These are phyloP conservation scores for Andrena praecox DNA, from an alignment of 2,888 invertebrate species.

Conservation along the genomic window DNA sequence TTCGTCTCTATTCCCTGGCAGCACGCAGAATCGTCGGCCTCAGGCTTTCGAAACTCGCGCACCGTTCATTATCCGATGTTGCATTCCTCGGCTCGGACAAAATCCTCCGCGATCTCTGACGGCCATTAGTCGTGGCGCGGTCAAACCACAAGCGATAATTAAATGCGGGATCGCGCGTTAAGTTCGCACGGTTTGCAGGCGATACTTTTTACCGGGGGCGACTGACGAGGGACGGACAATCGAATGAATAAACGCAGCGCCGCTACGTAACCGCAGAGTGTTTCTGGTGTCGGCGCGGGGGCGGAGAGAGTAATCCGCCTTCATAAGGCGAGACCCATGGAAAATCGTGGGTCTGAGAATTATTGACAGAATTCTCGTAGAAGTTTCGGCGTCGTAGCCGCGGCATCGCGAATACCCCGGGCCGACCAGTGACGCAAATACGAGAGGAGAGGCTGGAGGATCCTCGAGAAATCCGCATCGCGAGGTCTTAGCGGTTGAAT, in stretches of 20 bases:
- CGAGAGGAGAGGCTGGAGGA: conserved; percentile 48
- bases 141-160: conserved; percentile 20
- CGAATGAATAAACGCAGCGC: conserved; percentile 1
- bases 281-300: conserved; percentile 8
- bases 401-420: conserved; percentile 52
- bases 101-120: conserved; percentile 4
- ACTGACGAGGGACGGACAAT: conserved; percentile 20
- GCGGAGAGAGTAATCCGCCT: conserved; percentile 25
- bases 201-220: background rate
- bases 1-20: background rate
- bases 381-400: conserved; percentile 45
- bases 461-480: conserved; percentile 74
- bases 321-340: conserved; percentile 45
- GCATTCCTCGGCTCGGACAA: conserved; percentile 7
- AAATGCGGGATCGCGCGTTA: conserved; percentile 10
- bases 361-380: conserved; percentile 61
- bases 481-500: conserved; percentile 80
- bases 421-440: conserved; percentile 53
- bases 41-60: conserved; percentile 17
- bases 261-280: background rate
- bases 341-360: conserved; percentile 54
- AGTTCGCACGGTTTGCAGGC: conserved; percentile 4
- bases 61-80: conserved; percentile 25
- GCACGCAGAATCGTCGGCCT: background rate
- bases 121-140: conserved; percentile 26